Conservation (phyloP, 2,888 invertebrate species). For the Maniola hyperantus region DNA sequence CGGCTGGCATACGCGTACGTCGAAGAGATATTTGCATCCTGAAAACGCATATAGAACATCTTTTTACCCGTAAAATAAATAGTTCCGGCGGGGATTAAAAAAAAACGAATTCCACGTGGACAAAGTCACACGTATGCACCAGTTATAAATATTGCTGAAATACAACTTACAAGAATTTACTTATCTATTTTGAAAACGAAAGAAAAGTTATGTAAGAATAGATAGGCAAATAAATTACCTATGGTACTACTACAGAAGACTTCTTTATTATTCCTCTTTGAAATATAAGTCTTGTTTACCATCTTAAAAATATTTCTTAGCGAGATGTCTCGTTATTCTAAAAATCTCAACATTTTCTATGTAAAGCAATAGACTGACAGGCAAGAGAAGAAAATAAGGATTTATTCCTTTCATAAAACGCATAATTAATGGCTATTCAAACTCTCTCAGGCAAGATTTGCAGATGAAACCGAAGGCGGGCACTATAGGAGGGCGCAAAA, state of each 20-base stretch:
- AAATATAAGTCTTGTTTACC: slow-evolving; percentile 3
- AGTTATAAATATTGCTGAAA: too few relatives aligned
- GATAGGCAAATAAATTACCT: background rate
- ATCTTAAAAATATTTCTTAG: slow-evolving; percentile 30
- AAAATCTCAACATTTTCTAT: slow-evolving; percentile 37
- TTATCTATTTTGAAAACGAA: background rate
- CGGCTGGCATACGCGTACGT: too few relatives aligned
- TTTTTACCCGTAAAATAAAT: background rate
- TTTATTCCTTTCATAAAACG: slow-evolving; percentile 44
- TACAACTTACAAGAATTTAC: too few relatives aligned
- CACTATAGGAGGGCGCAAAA: slow-evolving; percentile 37
- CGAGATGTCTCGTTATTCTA: slow-evolving; percentile 32
- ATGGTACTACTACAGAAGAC: background rate
- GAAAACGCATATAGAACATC: too few relatives aligned
- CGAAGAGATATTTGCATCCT: background rate
- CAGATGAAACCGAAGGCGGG: slow-evolving; percentile 42
- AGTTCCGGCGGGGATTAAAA: too few relatives aligned
- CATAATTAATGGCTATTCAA: slow-evolving; percentile 44
- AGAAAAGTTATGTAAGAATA: background rate
- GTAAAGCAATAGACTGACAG: slow-evolving; percentile 41
- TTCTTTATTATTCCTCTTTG: slow-evolving; percentile 8
- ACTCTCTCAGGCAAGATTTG: slow-evolving; percentile 40
- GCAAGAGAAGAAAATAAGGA: slow-evolving; percentile 41
- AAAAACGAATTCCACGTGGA: too few relatives aligned
- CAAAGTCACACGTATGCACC: too few relatives aligned